Percentiles rank a stretch among this genome's conserved stretches.
These are phyloP conservation scores for Pyrgilauda ruficollis DNA, from an alignment of 2,113 vertebrate species.

Conservation along the genomic window DNA sequence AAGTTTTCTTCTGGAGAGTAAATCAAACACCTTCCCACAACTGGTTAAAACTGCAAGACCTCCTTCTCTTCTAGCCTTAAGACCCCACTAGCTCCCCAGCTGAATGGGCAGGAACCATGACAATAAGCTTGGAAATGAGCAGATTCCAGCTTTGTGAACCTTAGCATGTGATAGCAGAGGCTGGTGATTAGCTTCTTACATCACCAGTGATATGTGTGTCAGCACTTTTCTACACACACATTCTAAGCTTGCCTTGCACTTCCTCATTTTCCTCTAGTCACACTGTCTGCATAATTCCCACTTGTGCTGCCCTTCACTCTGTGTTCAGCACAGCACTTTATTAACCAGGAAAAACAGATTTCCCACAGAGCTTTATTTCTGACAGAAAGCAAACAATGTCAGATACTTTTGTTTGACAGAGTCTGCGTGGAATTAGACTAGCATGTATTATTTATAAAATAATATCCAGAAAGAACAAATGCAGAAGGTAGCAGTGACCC, in stretches of 20 bases:
- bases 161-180: background rate
- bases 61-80: background rate
- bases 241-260: background rate
- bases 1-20: background rate
- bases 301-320: background rate
- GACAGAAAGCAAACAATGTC: background rate
- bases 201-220: background rate
- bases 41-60: background rate
- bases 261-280: background rate
- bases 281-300: background rate
- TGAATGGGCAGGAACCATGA: background rate
- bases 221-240: background rate
- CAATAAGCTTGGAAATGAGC: background rate
- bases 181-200: background rate
- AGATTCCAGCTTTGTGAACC: background rate
- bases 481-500: background rate
- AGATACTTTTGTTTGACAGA: background rate
- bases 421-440: background rate
- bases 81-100: accelerated
- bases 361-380: background rate
- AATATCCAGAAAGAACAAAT: background rate
- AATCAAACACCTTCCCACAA: background rate
- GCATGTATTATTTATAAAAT: background rate
- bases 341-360: background rate
- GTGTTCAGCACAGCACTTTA: background rate